Conservation (phyloP, 2,113 vertebrate genomes). For the Uropsilus gracilis region DNA sequence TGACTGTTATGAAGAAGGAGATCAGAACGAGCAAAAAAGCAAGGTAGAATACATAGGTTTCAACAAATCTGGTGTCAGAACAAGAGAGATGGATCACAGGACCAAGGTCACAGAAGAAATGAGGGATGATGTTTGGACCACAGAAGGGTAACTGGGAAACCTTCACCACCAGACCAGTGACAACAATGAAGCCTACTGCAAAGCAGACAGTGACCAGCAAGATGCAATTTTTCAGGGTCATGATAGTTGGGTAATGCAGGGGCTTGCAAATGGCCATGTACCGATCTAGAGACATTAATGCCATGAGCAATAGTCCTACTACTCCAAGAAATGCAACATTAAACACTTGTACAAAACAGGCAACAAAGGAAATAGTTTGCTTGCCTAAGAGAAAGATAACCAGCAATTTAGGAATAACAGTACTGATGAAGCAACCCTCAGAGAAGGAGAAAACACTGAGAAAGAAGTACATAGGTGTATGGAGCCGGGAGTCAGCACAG, state of each 20-base stretch:
- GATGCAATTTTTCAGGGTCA: background rate
- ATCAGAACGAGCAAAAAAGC: background rate
- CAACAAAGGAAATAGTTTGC: background rate
- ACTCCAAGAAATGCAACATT: background rate
- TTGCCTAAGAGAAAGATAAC: background rate
- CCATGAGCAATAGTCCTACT: background rate
- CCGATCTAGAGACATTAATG: background rate
- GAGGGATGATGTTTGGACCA: background rate
- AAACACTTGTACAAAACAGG: constrained; percentile 31
- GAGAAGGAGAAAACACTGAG: background rate
- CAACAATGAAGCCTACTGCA: background rate
- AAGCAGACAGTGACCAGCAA: background rate
- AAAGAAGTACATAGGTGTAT: constrained; percentile 39
- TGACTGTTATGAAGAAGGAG: background rate
- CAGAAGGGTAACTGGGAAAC: constrained; percentile 9
- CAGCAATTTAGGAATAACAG: constrained; percentile 24
- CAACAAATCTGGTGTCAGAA: background rate
- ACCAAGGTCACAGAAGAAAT: constrained; percentile 33
- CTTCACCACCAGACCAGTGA: background rate
- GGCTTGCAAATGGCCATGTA: constrained; percentile 47
- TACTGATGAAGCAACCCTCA: background rate
- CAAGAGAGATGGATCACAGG: constrained; percentile 9
- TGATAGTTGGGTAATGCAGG: constrained; percentile 1
- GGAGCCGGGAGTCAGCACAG: background rate
- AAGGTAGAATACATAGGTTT: background rate